Base-by-base conservation (phyloP, 1,140 invertebrate species). In the Colletes latitarsis region DNA sequence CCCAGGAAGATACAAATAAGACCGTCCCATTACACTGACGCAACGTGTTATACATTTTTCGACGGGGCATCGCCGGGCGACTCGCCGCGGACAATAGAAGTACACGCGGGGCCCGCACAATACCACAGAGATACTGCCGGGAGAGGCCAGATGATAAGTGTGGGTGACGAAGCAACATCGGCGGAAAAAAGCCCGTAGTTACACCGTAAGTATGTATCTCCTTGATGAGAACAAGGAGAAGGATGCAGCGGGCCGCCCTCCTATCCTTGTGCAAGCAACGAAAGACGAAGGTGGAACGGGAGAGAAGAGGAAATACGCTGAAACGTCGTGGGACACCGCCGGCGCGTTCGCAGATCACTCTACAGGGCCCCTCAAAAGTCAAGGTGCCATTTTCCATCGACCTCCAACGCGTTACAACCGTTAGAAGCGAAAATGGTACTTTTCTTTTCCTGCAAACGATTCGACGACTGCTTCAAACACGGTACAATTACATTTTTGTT, bases 181-280 rank as follows among this genome's bases (percentile, higher is more conserved):
- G 78, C 41, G 73, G 64, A 70, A 82, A 85, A 81, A 86, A 86
- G 43, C n/a, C 80, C 67, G 71, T 63, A 82, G 70, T 82, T 82
- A 75, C 49, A 55, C 53, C 53, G 68, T 80, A 79, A 79, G 79
- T 85, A 75, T 72, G 84, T 83, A 81, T 80, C 81, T 79, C 60
- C 46, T 72, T 74, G 81, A 77, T 86, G 84, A 86, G 85, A 86
- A 87, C 77, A 81, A 83, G 85, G 63, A 80, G 84, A 73, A 86
- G 81, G 85, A 86, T 77, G 81, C 70, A 72, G 53, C 53, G 53
- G 64, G 60, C 55, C 57, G 52, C 68, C 63, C 76, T 71, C 43
- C 52, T 71, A 83, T 81, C 74, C 85, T 87, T 85, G 81, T 75
- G 84, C 77, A 86, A 87, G n/a, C 62, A 30, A 12, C 58, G 72